Percentiles rank a stretch among this genome's conserved stretches.
phyloP scores from a whole-genome alignment of 2,113 vertebrate genomes.

The Lasiurus borealis region DNA sequence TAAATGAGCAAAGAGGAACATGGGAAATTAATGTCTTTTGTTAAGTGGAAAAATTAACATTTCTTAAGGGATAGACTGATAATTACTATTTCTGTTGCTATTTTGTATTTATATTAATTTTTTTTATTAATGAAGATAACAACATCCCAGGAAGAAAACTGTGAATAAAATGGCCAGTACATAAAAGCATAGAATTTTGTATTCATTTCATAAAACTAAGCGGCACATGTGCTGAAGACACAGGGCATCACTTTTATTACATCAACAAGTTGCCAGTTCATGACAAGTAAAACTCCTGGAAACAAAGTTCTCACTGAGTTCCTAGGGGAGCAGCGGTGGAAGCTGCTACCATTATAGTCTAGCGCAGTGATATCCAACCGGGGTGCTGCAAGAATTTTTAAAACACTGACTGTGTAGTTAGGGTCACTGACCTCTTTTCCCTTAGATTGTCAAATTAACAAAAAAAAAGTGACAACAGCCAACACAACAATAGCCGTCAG shows the following conservation, averaged over 20 bases:
- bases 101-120: constrained; percentile 41
- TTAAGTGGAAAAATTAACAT: neutral
- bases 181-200: neutral
- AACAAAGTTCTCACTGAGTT: neutral
- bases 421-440: neutral
- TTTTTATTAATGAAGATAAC: neutral
- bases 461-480: neutral
- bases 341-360: neutral
- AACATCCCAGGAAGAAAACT: neutral
- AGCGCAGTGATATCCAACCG: neutral
- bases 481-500: neutral
- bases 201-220: neutral
- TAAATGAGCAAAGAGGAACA: neutral
- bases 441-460: neutral
- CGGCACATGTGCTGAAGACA: neutral
- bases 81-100: neutral
- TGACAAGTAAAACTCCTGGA: neutral
- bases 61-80: neutral
- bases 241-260: neutral
- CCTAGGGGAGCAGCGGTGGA: neutral
- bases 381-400: neutral
- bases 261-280: too few relatives aligned
- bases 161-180: neutral
- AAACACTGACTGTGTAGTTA: neutral
- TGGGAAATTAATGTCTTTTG: neutral